Conservation (phyloP, 2,797 vertebrate species). For the Ispidina lecontei region DNA sequence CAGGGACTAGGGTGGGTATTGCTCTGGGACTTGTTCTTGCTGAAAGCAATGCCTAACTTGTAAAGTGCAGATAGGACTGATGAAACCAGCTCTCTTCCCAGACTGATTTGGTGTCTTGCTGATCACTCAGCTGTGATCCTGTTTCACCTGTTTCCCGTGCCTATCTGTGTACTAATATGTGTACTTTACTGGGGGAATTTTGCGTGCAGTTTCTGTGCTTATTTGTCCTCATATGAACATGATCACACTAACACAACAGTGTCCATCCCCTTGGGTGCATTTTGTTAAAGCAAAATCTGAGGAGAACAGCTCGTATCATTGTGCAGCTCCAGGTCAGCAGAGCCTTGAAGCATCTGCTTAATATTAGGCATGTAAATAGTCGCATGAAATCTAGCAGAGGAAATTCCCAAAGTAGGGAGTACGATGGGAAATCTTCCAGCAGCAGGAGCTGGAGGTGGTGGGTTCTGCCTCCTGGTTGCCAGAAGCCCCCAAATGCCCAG, state of each 20-base stretch:
- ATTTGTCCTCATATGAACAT: neutral
- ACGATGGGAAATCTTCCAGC: neutral
- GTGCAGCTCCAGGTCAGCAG: neutral
- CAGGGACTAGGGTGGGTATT: neutral
- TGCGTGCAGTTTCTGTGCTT: neutral
- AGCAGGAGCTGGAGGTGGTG: neutral
- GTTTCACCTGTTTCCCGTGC: slow-evolving; percentile 50
- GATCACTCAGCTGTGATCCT: neutral
- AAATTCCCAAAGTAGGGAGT: neutral
- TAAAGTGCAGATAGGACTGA: neutral
- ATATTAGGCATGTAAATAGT: slow-evolving; percentile 37
- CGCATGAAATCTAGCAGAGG: neutral
- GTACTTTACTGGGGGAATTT: neutral
- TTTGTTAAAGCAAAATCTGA: neutral
- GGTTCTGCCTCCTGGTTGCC: neutral
- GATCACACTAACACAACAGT: fast-evolving
- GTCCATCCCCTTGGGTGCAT: neutral
- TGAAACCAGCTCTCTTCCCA: neutral
- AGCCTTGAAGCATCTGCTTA: slow-evolving; percentile 27
- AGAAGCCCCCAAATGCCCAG: neutral
- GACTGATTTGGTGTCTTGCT: neutral
- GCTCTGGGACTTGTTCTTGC: neutral
- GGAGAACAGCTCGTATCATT: neutral
- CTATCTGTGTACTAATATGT: neutral
- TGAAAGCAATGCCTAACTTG: neutral